Percentiles rank a stretch among this genome's conserved stretches.
Evolutionary conservation across 2,113 vertebrate genomes (phyloP).

Genomic region (Tupaia chinensis): DNA sequence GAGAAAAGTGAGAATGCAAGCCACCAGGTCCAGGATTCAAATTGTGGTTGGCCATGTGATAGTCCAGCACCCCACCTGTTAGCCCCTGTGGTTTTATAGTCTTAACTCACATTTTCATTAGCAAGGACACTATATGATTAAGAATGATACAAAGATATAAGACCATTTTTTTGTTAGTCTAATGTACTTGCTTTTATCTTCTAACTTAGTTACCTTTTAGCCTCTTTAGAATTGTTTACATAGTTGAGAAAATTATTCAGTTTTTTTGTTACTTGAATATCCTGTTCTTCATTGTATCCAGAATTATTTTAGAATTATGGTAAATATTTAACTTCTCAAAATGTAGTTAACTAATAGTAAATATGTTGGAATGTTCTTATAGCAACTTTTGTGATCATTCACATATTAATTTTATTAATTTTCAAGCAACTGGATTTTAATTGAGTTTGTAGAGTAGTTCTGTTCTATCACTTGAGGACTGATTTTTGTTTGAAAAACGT

Average conservation of each 20-base stretch:
- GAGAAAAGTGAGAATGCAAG: too few relatives aligned
- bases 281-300: background rate
- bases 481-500: background rate
- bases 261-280: conserved; percentile 46
- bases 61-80: too few relatives aligned
- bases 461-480: conserved; percentile 5
- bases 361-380: background rate
- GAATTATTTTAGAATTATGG: conserved; percentile 18
- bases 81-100: background rate
- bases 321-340: background rate
- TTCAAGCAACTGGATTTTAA: conserved; percentile 9
- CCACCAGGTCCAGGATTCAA: too few relatives aligned
- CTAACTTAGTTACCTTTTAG: background rate
- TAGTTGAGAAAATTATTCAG: background rate
- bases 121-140: background rate
- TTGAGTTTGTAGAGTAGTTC: background rate
- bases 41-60: too few relatives aligned
- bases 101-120: background rate
- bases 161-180: background rate
- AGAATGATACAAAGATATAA: background rate
- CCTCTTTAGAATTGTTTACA: background rate
- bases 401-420: conserved; percentile 38
- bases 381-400: background rate
- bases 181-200: background rate
- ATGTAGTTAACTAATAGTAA: background rate